Base-by-base conservation (phyloP, 1,140 invertebrate species). In the Harlomillsia oculata region DNA sequence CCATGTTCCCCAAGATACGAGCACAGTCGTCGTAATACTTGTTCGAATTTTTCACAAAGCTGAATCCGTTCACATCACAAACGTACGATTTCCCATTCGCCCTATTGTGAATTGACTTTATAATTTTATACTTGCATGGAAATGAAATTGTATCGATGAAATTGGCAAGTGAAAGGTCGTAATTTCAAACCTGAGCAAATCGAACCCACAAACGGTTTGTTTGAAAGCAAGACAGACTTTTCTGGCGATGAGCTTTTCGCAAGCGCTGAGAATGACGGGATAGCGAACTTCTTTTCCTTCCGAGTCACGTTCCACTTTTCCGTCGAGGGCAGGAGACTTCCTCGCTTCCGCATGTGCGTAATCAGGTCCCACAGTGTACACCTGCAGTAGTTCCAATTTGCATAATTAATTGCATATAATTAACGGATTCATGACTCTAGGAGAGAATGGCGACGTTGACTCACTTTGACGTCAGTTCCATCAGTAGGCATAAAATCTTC, bases 401-500 rank as follows among this genome's bases (percentile, higher is more conserved):
- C n/a, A n/a, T n/a, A n/a, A n/a, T n/a, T n/a, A n/a, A n/a, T n/a
- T n/a, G n/a, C n/a, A n/a, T n/a, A n/a, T n/a, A n/a, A n/a, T n/a
- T n/a, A n/a, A n/a, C n/a, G n/a, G n/a, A n/a, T n/a, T n/a, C n/a
- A n/a, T n/a, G n/a, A n/a, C n/a, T n/a, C n/a, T n/a, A n/a, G n/a
- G n/a, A 44, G 46, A 25, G n/a, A 53, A 30, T 6, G 13, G 23
- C 32, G 41, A 53, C 26, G 26, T 36, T 5, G 14, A 45, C 57
- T 69, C 69, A 87, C 85, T 74, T 89, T 89, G 5, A 89, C 85
- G 77, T 89, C 87, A 25, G 86, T 91, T 13, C 97, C 97, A 80
- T 99, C 97, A 21, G 97, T 99, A 1, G 96, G 95, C 94, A 99
- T 99, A 72, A 99, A 99, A 75, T 99, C 96, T 81, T 99, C 97